Evolutionary conservation across 2,113 vertebrate genomes (phyloP), one percentile per base, ranked within the genome.

Genomic region (Pagrus major): DNA sequence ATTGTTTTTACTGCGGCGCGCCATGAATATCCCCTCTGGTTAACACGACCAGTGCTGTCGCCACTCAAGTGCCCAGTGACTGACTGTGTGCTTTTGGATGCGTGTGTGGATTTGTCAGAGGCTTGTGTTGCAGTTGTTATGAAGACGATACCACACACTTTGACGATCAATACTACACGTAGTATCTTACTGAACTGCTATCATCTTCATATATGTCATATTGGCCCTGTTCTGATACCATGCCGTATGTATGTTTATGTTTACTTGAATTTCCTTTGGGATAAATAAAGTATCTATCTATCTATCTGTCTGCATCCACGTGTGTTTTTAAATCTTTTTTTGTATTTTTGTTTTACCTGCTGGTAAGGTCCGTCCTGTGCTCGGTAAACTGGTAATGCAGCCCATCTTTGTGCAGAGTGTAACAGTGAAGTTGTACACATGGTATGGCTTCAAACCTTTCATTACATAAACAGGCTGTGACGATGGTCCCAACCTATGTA

Each of bases 1-100:
- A 98, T 97, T 96, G 97, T 97, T 98, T 95, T 97, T 97, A 98
- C 96, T 96, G 95, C 96, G 88, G 94, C 54, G 47, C 93, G 93
- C 96, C 96, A 97, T 97, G 96, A 97, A 97, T 97, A 96, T 97
- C 96, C 96, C 95, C 84, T 75, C 84, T 81, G 96, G 95, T 97
- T 96, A 96, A 86, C 80, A 84, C 61, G n/a, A 80, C 55, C 95
- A 95, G 39, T 67, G 66, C 77, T 84, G 86, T 78, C 56, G 20
- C 68, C 68, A 42, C 71, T 86, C 42, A 78, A 87, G 77, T 83
- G 74, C 47, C 65, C n/a, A 21, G 20, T 79, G 86, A 86, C 80
- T 76, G 88, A 79, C 83, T 88, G 64, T 86, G 86, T 70, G 41
- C 27, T 35, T 60, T 61, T 66, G 89, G 93, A 63, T 47, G 72